Base-by-base conservation (phyloP, 92 coral and sea anemone species). In the Hydrozoanthus gracilis region DNA sequence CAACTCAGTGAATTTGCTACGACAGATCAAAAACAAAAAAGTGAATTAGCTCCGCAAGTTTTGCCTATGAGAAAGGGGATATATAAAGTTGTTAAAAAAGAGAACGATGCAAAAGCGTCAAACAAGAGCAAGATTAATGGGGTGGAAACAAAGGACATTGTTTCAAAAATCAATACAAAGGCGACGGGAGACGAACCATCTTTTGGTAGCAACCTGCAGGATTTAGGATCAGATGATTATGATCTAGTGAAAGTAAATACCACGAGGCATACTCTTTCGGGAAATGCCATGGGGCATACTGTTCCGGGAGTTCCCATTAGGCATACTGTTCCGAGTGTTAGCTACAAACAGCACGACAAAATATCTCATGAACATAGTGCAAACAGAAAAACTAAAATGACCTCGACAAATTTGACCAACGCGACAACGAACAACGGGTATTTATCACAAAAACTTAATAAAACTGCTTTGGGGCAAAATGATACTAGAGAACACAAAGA, bases 201-300 rank as follows among this genome's bases (percentile, higher is more conserved):
- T 18, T 20, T 49, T 14, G 60, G 50, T 49, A 51, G n/a, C 48
- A 80, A 49, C 18, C 46, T 80, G 58, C 12, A 64, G 1, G 85
- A 80, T 44, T 80, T 80, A 49, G 85, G 85, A 80, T 65, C 74
- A 0, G 85, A 80, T 10, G 75, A 11, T 64, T 62, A 16, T n/a
- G 74, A 65, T 47, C 15, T 64, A 12, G 45, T 4, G 20, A 80
- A 46, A 17, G 27, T 49, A 55, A 74, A 18, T n/a, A 15, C 61
- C 60, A 27, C 39, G 39, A 68, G 8, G 4, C 47, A 35, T 68
- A 8, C 15, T 13, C 9, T 27, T 13, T 48, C 48, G 15, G 7
- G 46, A n/a, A 68, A 35, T 64, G 3, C 15, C 64, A 56, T 56
- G 11, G 39, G 7, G 3, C 46, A 27, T 68, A 7, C 14, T 12